Evolutionary conservation across 2,888 invertebrate genomes (phyloP).

Genomic region (Euplagia quadripunctaria): DNA sequence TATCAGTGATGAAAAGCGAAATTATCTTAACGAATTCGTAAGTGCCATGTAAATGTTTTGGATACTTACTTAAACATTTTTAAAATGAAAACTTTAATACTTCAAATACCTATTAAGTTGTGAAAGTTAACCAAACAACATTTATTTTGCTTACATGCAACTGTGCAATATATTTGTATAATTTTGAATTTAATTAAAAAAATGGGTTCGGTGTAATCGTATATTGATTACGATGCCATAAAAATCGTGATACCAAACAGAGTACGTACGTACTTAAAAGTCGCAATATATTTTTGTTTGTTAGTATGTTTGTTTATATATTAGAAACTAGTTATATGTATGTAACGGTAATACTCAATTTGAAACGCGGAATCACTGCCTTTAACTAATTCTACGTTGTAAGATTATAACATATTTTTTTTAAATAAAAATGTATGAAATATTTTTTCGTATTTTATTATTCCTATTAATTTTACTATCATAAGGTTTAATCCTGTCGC

Average conservation of each 20-base stretch:
- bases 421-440: constrained; percentile 51
- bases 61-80: not conserved
- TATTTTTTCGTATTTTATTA: not conserved
- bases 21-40: constrained; percentile 1
- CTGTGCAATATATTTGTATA: constrained; percentile 5
- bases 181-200: not conserved
- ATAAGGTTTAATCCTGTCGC: too few relatives aligned
- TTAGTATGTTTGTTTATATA: constrained; percentile 52
- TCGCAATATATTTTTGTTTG: constrained; percentile 54
- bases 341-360: constrained; percentile 79
- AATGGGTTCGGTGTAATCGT: constrained; percentile 38
- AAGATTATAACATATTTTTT: constrained; percentile 71
- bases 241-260: constrained; percentile 82
- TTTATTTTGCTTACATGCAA: not conserved
- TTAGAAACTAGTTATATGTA: constrained; percentile 52
- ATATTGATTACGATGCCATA: constrained; percentile 73
- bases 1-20: constrained; percentile 10
- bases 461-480: not conserved
- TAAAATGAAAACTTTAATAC: not conserved
- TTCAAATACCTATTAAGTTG: not conserved
- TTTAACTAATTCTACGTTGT: constrained; percentile 78
- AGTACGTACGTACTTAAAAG: constrained; percentile 53
- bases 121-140: not conserved
- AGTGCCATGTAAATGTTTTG: constrained; percentile 1
- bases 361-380: constrained; percentile 79